These are phyloP conservation scores for Rissa tridactyla DNA, from an alignment of 2,113 vertebrate genomes.

Conservation along the genomic window DNA sequence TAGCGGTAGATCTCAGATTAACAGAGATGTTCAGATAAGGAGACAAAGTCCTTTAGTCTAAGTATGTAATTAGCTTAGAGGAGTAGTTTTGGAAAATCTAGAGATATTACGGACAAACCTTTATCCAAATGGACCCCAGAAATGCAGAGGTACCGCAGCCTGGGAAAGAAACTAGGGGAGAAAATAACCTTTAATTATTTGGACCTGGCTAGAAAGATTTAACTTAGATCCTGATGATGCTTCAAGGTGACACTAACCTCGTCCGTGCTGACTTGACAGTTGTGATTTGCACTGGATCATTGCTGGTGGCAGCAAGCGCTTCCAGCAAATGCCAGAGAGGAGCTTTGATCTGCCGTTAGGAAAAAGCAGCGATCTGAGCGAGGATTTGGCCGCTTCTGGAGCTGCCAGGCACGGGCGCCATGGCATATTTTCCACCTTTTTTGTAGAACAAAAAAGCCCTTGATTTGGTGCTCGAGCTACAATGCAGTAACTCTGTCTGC, in stretches of 20 bases:
- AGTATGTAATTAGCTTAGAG: neutral
- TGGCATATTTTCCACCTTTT: neutral
- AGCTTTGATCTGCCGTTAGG: neutral
- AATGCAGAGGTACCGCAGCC: neutral
- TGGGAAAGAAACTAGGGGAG: neutral
- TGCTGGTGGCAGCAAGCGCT: neutral
- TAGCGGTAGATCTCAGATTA: neutral
- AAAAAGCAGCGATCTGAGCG: neutral
- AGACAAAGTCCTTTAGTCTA: neutral
- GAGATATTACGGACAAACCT: neutral
- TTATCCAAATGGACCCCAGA: neutral
- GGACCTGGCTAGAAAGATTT: neutral
- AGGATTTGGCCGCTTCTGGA: neutral
- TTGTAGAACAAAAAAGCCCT: accelerated
- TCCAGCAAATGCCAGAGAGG: neutral
- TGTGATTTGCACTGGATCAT: neutral
- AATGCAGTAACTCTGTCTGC: neutral
- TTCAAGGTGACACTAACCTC: neutral
- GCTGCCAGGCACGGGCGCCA: neutral
- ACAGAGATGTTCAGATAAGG: neutral
- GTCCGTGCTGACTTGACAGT: accelerated
- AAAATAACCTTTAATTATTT: neutral
- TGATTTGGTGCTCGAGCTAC: neutral
- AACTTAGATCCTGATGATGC: neutral
- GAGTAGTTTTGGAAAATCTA: neutral